Evolutionary conservation across 2,888 invertebrate genomes (phyloP), one percentile per base, ranked within the genome.

Genomic region (Machimus atricapillus): DNA sequence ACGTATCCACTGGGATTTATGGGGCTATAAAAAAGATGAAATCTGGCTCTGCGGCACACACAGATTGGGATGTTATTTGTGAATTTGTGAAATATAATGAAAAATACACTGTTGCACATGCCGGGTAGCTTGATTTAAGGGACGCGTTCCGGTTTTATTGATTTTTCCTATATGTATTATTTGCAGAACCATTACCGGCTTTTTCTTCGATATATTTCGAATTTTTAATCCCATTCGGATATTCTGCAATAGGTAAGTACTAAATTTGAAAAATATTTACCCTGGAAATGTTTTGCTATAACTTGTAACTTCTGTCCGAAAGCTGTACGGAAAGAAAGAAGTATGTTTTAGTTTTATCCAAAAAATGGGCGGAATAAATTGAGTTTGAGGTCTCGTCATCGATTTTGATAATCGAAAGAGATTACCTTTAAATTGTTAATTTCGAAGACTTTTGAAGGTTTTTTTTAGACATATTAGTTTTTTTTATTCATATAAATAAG

Each of bases 1-100:
- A 58, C n/a, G 37, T 56, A 56, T 58, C 40, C n/a, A 9, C 56
- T 76, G n/a, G 58, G 82, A 82, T 58, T 82, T 82, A 34, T 82
- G 37, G 34, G 58, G 40, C 52, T 7, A 82, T 81, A 52, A 82
- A 79, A 52, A 52, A 27, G 31, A 52, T 52, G 79, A 79, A 79
- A 79, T 52, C 27, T 79, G 46, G 79, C 52, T 52, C 14, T 19
- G 52, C 46, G 52, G 79, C 16, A 52, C 52, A 79, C 52, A 27
- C 40, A 52, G 66, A 66, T 66, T 66, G 66, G 66, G 66, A 66
- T 23, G 66, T 66, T 66, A 66, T 66, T 66, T 66, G 66, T 66
- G 66, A 66, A 66, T 27, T 66, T 66, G 66, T 23, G 66, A 66
- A 23, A 66, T 66, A 66, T 66, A 66, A 66, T 66, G 66, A 66